Base-by-base conservation (phyloP, 2,888 invertebrate species). In the Papilio demoleus region DNA sequence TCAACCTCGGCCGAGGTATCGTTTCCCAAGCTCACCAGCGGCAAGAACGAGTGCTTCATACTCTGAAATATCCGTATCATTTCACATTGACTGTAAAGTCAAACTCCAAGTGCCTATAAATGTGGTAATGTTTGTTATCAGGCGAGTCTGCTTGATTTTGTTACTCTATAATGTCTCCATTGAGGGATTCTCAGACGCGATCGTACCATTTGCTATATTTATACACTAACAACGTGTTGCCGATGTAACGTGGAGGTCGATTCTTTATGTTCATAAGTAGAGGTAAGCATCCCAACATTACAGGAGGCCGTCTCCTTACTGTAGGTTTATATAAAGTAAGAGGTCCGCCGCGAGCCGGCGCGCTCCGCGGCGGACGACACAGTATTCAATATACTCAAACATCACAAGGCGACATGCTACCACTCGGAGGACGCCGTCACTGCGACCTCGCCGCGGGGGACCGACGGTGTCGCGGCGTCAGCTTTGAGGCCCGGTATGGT, bases 61-160 rank as follows among this genome's bases (percentile, higher is more conserved):
- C 47, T 6, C n/a, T n/a, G n/a, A n/a, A n/a, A n/a, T 12, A 8
- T 17, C 22, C 24, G 19, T 24, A 22, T 12, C 56, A 11, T 22
- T 2, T 27, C 2, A 17, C 24, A 27, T 66, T 60, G 47, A 65
- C 58, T 59, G 22, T 47, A 5, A 47, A 38, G 38, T 66, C 47
- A 67, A 63, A 14, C 61, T 68, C 53, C 56, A 68, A 68, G 68
- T 68, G 68, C 68, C 68, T 68, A 63, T 68, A 36, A 60, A 45
- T n/a, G 24, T 63, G 67, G 67, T 67, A 58, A 59, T 68, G 22
- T 38, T 64, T 68, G 68, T 68, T 68, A 68, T 68, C 68, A 65
- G 34, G 65, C 68, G 40, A 31, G n/a, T 17, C 60, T n/a, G 65
- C 65, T 65, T 68, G 68, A 68, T 65, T 64, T 64, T 68, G 64